A percentile compares a stretch with the other conserved stretches of the same genome.
Evolutionary conservation across 2,888 invertebrate species (phyloP).

Genomic region (Pammene fasciana): DNA sequence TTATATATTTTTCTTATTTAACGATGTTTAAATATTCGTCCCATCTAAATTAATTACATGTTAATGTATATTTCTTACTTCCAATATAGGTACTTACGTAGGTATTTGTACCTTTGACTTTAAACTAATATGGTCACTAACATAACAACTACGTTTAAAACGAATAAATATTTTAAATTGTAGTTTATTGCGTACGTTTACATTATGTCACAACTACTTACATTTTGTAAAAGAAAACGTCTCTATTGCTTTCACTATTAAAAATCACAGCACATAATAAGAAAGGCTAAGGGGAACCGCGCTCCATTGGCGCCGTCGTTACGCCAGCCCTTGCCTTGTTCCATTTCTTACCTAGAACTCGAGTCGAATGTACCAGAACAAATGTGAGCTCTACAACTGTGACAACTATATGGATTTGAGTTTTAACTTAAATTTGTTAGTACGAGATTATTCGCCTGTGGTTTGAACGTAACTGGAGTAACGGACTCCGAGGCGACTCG

Average conservation of each 20-base stretch:
- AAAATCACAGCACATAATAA: slow-evolving; percentile 76
- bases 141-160: too few relatives aligned
- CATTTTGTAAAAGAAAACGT: background rate
- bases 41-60: too few relatives aligned
- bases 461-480: background rate
- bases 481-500: background rate
- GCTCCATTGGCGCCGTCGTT: slow-evolving; percentile 78
- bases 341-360: background rate
- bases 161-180: too few relatives aligned
- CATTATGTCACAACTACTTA: too few relatives aligned
- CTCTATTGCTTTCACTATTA: slow-evolving; percentile 57
- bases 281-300: slow-evolving; percentile 77
- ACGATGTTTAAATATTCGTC: too few relatives aligned
- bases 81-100: too few relatives aligned
- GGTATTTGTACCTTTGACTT: too few relatives aligned
- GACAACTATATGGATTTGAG: background rate
- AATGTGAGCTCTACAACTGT: background rate
- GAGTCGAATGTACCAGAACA: background rate
- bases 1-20: too few relatives aligned
- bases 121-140: too few relatives aligned
- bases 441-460: background rate
- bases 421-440: background rate
- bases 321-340: slow-evolving; percentile 47
- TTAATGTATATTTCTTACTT: too few relatives aligned
- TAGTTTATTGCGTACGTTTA: too few relatives aligned